Evolutionary conservation across 1,140 invertebrate genomes (phyloP).

Genomic region (Melitaea cinxia): DNA sequence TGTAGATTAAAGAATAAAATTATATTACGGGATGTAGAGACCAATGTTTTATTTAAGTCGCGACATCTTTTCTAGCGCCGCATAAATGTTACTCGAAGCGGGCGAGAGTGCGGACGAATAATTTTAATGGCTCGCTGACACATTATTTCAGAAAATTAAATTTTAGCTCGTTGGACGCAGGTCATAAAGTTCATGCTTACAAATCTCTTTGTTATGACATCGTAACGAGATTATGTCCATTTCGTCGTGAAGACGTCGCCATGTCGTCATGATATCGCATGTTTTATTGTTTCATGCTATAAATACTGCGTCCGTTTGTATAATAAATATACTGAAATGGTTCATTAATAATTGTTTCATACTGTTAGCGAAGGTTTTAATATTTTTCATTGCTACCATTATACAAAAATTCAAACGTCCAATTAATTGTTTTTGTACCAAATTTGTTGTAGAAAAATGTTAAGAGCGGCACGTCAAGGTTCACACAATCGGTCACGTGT

Average conservation of each 20-base stretch:
- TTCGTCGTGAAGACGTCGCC: conserved; percentile 70
- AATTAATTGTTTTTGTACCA: not conserved
- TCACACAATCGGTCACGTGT: conserved; percentile 49
- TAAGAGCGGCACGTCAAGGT: conserved; percentile 7
- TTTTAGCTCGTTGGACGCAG: conserved; percentile 81
- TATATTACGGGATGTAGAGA: conserved; percentile 26
- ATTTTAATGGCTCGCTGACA: conserved; percentile 77
- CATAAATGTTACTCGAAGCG: conserved; percentile 54
- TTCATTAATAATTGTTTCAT: not conserved
- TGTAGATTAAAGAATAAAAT: conserved; percentile 29
- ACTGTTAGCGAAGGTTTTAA: too few species aligned
- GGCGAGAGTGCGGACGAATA: conserved; percentile 65
- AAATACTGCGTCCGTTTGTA: conserved; percentile 53
- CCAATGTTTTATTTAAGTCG: conserved; percentile 40
- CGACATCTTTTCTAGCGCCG: conserved; percentile 49
- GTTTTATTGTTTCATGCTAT: conserved; percentile 74
- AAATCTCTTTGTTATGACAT: conserved; percentile 81
- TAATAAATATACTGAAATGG: conserved; percentile 58
- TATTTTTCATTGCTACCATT: too few species aligned
- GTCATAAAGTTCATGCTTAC: conserved; percentile 80
- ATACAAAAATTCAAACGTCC: not conserved
- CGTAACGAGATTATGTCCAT: conserved; percentile 80
- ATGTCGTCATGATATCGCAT: conserved; percentile 71
- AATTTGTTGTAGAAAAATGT: not conserved
- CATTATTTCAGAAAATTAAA: conserved; percentile 82